A percentile compares a stretch with the other conserved stretches of the same genome.
Conservation (phyloP, 2,113 vertebrate species). For the human (Homo sapiens) region GRCh38 chr1:236797001-236797500, state of each 20-base stretch:
- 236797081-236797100: background rate
- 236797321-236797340: background rate
- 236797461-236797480: background rate
- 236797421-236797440: background rate
- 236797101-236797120: background rate
- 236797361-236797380: background rate
- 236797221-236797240: background rate
- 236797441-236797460: background rate
- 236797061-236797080: background rate
- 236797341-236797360: background rate
- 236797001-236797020: background rate
- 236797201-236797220: background rate
- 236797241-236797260: background rate
- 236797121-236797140: background rate
- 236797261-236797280: background rate
- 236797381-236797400: background rate
- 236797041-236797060: background rate
- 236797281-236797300: constrained; percentile 7
- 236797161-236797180: background rate
- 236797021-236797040: background rate
- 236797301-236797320: background rate
- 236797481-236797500: background rate
- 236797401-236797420: background rate
- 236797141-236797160: background rate
- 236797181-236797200: background rate